These are phyloP conservation scores for Archaeoteleia sp. DNA, from an alignment of 2,888 invertebrate species.

Conservation along the genomic window DNA sequence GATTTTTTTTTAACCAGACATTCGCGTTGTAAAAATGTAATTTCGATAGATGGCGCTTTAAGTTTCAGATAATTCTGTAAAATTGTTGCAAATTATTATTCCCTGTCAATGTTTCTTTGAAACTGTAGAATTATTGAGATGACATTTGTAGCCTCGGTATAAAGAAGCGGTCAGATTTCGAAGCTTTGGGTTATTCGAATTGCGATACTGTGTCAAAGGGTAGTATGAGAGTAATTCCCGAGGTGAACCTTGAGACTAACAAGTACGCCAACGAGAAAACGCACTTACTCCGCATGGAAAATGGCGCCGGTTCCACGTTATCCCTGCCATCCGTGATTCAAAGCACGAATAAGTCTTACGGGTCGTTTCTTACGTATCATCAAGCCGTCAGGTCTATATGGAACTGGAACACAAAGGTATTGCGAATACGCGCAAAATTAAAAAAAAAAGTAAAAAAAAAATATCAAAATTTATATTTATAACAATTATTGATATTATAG, in stretches of 20 bases:
- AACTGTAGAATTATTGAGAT: no score
- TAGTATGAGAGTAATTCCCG: constrained; percentile 58
- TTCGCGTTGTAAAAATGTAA: no score
- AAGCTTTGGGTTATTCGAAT: not conserved
- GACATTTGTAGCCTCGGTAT: no score
- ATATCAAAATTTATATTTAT: no score
- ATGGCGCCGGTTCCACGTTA: constrained; percentile 48
- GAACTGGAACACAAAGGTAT: constrained; percentile 70
- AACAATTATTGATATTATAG: no score
- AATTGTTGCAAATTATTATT: no score
- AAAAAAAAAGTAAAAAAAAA: not conserved
- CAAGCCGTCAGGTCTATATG: constrained; percentile 66
- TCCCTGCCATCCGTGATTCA: constrained; percentile 57
- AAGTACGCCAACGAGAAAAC: constrained; percentile 56
- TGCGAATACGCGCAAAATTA: no score
- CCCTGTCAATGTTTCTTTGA: no score
- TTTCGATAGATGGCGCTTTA: no score
- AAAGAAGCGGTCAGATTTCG: no score
- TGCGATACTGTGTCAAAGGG: not conserved
- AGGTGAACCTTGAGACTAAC: constrained; percentile 58
- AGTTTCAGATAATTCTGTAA: no score
- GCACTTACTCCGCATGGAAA: constrained; percentile 55
- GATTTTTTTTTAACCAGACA: no score
- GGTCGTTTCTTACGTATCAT: constrained; percentile 65
- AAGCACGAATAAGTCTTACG: constrained; percentile 61